phyloP scores from a whole-genome alignment of 2,888 invertebrate genomes.

The Tenthredo mesomela region DNA sequence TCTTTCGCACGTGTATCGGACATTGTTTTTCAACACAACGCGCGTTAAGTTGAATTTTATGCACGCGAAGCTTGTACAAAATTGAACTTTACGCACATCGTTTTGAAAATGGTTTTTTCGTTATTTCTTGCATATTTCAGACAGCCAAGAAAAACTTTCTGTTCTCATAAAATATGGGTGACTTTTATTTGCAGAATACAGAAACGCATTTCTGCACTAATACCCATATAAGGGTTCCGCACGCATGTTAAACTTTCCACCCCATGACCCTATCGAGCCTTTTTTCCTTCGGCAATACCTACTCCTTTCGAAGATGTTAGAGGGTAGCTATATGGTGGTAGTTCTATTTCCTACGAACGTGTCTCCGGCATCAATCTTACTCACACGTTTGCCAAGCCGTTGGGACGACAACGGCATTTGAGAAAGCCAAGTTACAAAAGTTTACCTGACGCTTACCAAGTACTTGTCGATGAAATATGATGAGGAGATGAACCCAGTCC shows the following conservation, averaged over 20 bases:
- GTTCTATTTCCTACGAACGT: constrained; percentile 40
- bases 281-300: not conserved
- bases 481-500: constrained; percentile 7
- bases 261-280: not conserved
- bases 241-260: not conserved
- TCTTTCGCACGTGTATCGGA: too few species aligned
- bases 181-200: not conserved
- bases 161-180: not conserved
- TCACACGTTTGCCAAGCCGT: constrained; percentile 30
- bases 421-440: constrained; percentile 26
- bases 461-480: constrained; percentile 39
- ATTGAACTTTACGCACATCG: too few species aligned
- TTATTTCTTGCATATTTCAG: not conserved
- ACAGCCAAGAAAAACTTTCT: not conserved
- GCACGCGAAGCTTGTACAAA: too few species aligned
- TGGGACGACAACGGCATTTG: not conserved
- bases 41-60: too few species aligned
- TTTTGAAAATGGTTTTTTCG: not conserved
- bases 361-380: constrained; percentile 46
- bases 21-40: too few species aligned
- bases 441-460: constrained; percentile 39
- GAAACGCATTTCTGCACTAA: not conserved
- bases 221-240: not conserved
- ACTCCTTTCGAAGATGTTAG: not conserved
- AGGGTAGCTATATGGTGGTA: not conserved